Evolutionary conservation across 2,888 invertebrate species (phyloP), one percentile per base, ranked within the genome.

Genomic region (Latrodectus elegans): DNA sequence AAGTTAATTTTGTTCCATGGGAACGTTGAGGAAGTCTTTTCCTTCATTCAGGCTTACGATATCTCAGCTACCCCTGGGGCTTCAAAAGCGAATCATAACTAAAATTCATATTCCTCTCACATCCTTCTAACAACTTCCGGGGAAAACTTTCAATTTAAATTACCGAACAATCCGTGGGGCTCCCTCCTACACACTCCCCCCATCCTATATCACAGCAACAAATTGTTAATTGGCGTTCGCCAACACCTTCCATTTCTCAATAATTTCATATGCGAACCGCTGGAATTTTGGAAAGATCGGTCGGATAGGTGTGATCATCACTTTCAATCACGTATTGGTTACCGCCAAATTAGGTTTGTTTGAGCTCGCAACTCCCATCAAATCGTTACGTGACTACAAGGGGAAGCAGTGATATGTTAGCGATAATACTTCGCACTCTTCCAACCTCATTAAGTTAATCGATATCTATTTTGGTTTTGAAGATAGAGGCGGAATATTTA

Each of bases 241-340:
- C 49, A 51, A 22, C 53, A 53, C 67, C 64, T 65, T 67, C 72
- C 78, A 78, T 77, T 84, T n/a, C 60, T 60, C n/a, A 12, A 12
- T 60, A 38, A 60, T 60, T 60, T 84, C 77, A 70, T 60, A 84
- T 77, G 77, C 76, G 77, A 78, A 78, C 38, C 38, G 38, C 72
- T 72, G 73, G 73, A 65, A 73, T 73, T 78, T 83, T 75, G 71
- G 60, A 60, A 53, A 71, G 72, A 80, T 72, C 49, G 70, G 38
- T 72, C 49, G 70, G 38, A 26, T 64, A 11, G 26, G 67, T 53
- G 72, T 52, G 65, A 78, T 84, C 84, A 84, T 84, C 86, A 22
- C 86, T 67, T 76, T 81, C 86, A 77, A 87, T 87, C 86, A 87
- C 86, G 86, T 87, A 80, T 87, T 81, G 70, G 81, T 87, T 87